Evolutionary conservation across 2,797 vertebrate genomes (phyloP).

Genomic region (Sphenodon punctatus): DNA sequence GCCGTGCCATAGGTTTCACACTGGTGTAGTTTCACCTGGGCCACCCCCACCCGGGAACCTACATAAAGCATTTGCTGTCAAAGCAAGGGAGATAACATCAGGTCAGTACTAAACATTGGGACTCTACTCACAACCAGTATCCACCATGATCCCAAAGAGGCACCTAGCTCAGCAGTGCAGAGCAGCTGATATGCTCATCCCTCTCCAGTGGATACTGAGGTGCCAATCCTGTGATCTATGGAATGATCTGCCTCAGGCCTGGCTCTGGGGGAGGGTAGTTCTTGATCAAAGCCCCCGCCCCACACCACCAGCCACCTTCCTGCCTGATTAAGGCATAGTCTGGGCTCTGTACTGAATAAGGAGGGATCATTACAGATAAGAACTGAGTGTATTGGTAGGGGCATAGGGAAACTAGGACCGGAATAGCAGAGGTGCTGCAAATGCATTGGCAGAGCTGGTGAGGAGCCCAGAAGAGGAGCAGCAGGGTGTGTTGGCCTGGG

Average conservation of each 20-base stretch:
- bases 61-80: slow-evolving; percentile 88
- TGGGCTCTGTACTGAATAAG: neutral
- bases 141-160: no score
- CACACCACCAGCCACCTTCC: neutral
- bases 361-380: neutral
- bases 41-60: slow-evolving; percentile 85
- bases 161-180: neutral
- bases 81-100: neutral
- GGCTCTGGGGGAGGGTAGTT: neutral
- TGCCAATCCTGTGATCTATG: neutral
- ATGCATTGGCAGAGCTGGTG: neutral
- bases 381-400: neutral
- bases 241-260: neutral
- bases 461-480: no score
- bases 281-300: neutral
- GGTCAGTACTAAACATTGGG: neutral
- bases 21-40: slow-evolving; percentile 86
- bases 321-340: neutral
- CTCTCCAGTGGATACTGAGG: neutral
- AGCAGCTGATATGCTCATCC: neutral
- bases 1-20: slow-evolving; percentile 90
- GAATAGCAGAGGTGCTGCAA: neutral
- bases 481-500: neutral
- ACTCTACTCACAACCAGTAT: accelerated
- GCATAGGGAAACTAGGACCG: neutral